Evolutionary conservation across 2,797 vertebrate species (phyloP), one percentile per base, ranked within the genome.

Genomic region (Cynodonichthys magdalenae): DNA sequence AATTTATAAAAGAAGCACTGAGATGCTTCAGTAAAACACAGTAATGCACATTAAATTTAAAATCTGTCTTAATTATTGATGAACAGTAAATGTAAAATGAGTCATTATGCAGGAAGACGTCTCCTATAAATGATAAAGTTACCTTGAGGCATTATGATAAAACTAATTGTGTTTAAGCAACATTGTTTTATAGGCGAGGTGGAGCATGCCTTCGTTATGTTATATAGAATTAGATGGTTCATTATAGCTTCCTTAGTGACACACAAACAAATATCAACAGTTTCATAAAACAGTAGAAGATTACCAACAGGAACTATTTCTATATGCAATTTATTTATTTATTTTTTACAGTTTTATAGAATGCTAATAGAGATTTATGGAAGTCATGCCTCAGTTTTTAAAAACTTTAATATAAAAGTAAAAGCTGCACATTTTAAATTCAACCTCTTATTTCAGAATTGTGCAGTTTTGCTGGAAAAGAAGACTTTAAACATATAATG

Each of bases 81-180:
- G 15, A 59, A 47, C 6, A 27, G 15, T 15, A 15, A 36, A 53
- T 46, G 29, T 12, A 52, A 34, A 54, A 52, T 19, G n/a, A 19
- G 6, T 50, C 4, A 69, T 34, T 28, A 50, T 50, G 42, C 29
- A 51, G 17, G 18, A 46, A 56, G 52, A n/a, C 28, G 28, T 3
- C 39, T 29, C 48, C 29, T 63, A 41, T 53, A 62, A 56, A 42
- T 42, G 5, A 19, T 34, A 19, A 14, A 49, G 34, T 15, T 6
- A 36, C 66, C 52, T 47, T 18, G 3, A 57, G 41, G 59, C 47
- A 46, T 46, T 28, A 19, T 39, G 28, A 27, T 57, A 39, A 69
- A 69, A 62, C 46, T 50, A 69, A 61, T 69, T 55, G 46, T 39
- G 57, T 42, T n/a, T 44, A 44, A 29, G 51, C 50, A 48, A 20